Percentiles rank a stretch among this genome's conserved stretches.
phyloP scores from a whole-genome alignment of 2,113 vertebrate genomes.

The Martes martes region DNA sequence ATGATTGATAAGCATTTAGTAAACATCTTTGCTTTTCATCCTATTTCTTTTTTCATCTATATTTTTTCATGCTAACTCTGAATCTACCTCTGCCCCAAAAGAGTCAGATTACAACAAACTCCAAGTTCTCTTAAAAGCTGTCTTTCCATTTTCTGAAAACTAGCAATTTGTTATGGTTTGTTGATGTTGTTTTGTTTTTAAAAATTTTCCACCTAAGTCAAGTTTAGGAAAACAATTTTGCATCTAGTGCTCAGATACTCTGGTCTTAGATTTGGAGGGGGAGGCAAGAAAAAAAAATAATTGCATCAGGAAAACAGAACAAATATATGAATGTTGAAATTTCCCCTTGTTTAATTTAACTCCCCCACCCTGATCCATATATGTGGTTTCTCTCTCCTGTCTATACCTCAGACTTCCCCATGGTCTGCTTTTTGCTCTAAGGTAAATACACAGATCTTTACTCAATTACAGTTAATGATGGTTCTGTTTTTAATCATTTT shows the following conservation, averaged over 20 bases:
- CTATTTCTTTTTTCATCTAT: background rate
- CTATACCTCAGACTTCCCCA: background rate
- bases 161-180: background rate
- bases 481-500: background rate
- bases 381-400: background rate
- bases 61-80: constrained; percentile 3
- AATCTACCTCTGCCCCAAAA: background rate
- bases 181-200: background rate
- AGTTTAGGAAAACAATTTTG: background rate
- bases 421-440: background rate
- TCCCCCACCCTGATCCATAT: background rate
- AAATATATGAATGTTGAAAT: background rate
- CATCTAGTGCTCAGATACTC: background rate
- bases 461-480: background rate
- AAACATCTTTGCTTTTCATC: background rate
- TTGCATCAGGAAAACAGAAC: background rate
- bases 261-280: background rate
- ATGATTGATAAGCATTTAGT: background rate
- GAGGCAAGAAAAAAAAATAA: background rate
- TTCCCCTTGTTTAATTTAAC: background rate
- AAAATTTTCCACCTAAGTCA: background rate
- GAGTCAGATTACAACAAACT: background rate
- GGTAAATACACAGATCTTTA: background rate
- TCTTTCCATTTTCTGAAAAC: background rate
- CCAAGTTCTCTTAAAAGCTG: background rate